Conservation (phyloP, 2,888 invertebrate species). For the Troides aeacus region DNA sequence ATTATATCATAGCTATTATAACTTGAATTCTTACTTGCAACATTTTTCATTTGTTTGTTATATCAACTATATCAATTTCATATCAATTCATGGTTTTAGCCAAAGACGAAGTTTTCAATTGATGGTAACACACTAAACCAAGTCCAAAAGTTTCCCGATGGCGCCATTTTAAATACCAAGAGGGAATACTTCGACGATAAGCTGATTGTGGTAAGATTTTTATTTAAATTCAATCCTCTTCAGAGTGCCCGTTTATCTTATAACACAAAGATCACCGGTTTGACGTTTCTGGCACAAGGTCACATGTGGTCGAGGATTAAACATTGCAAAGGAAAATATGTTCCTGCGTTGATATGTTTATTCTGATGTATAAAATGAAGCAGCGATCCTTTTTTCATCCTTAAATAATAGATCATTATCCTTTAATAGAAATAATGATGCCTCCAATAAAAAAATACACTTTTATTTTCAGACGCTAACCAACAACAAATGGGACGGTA, state of each 20-base stretch:
- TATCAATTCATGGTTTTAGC: neutral
- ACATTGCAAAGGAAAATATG: no score
- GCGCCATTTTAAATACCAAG: conserved; percentile 1
- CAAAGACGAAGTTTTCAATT: neutral
- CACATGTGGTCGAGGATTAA: no score
- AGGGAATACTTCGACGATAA: conserved; percentile 16
- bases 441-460: no score
- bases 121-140: conserved; percentile 15
- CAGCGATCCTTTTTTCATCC: no score
- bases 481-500: neutral
- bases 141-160: conserved; percentile 7
- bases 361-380: no score
- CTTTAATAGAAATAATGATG: no score
- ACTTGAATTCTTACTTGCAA: neutral
- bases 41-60: neutral
- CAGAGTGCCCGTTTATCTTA: no score
- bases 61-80: neutral
- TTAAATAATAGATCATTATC: no score
- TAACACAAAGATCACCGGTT: no score
- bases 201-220: conserved; percentile 10
- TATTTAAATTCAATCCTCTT: neutral
- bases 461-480: neutral
- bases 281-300: no score
- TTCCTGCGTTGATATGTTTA: no score
- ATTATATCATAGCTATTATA: no score